Conservation (phyloP, 2,113 vertebrate species). For the Anoura caudifer region DNA sequence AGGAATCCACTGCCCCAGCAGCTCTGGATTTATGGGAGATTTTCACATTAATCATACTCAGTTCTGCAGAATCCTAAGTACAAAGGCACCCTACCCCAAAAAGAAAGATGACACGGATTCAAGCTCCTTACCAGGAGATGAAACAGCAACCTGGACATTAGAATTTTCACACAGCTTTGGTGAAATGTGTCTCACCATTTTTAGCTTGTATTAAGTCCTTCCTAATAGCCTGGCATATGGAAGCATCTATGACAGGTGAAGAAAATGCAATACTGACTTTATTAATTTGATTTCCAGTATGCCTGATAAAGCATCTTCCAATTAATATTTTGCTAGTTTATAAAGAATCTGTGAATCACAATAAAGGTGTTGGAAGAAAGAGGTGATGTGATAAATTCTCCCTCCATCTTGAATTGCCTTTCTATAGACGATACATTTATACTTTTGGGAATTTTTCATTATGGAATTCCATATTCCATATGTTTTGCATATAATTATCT, state of each 20-base stretch:
- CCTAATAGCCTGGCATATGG: neutral
- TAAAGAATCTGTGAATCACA: neutral
- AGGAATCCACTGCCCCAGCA: neutral
- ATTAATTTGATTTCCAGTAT: neutral
- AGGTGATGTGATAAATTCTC: neutral
- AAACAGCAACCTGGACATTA: neutral
- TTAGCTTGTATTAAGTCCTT: neutral
- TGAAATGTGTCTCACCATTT: neutral
- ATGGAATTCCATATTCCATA: neutral
- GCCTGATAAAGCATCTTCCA: neutral
- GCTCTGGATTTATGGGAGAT: neutral
- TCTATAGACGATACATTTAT: neutral
- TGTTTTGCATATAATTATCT: neutral
- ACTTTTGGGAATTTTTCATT: neutral
- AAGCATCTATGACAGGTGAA: neutral
- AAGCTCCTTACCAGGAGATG: neutral
- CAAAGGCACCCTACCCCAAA: neutral
- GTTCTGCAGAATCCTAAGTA: neutral
- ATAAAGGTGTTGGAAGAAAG: neutral
- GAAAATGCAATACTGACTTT: neutral
- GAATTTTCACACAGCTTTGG: neutral
- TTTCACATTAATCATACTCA: neutral
- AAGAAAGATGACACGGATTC: neutral
- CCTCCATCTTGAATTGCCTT: neutral
- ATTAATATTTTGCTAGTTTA: neutral